Conservation (phyloP, 2,888 invertebrate species). For the Theretra japonica region DNA sequence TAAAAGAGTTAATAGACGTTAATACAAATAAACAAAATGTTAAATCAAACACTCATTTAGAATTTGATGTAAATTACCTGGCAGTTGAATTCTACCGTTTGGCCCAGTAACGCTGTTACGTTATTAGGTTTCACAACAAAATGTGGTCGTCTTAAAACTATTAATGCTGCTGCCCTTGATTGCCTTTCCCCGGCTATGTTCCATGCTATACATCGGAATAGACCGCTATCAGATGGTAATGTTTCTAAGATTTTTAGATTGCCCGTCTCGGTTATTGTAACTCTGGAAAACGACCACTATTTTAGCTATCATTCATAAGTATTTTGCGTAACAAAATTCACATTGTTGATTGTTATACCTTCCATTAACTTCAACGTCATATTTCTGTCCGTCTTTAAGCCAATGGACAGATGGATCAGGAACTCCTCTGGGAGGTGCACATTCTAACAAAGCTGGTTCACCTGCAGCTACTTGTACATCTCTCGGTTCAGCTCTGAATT, state of each 20-base stretch:
- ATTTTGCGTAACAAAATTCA: not conserved
- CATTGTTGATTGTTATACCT: conserved; percentile 69
- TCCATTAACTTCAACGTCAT: conserved; percentile 87
- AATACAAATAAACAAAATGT: conserved; percentile 27
- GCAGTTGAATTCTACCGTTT: conserved; percentile 94
- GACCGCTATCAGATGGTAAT: conserved; percentile 94
- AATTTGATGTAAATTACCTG: conserved; percentile 70
- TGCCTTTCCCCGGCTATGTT: conserved; percentile 96
- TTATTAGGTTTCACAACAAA: conserved; percentile 95
- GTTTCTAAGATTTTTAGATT: conserved; percentile 96
- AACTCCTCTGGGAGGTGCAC: conserved; percentile 96
- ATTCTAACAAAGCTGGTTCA: conserved; percentile 95
- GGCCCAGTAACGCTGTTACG: conserved; percentile 91
- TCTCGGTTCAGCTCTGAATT: conserved; percentile 95
- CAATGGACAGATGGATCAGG: conserved; percentile 97
- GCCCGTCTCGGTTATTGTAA: conserved; percentile 94
- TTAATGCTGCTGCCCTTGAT: conserved; percentile 91
- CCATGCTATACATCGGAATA: conserved; percentile 95
- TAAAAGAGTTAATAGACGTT: conserved; percentile 51
- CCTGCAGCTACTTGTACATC: conserved; percentile 97
- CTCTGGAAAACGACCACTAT: conserved; percentile 71
- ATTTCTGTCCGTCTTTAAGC: conserved; percentile 90
- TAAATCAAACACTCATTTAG: conserved; percentile 21
- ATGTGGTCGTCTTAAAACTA: conserved; percentile 93
- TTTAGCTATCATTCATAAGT: not conserved